Evolutionary conservation across 2,113 vertebrate species (phyloP).

Genomic region (Hylia prasina): DNA sequence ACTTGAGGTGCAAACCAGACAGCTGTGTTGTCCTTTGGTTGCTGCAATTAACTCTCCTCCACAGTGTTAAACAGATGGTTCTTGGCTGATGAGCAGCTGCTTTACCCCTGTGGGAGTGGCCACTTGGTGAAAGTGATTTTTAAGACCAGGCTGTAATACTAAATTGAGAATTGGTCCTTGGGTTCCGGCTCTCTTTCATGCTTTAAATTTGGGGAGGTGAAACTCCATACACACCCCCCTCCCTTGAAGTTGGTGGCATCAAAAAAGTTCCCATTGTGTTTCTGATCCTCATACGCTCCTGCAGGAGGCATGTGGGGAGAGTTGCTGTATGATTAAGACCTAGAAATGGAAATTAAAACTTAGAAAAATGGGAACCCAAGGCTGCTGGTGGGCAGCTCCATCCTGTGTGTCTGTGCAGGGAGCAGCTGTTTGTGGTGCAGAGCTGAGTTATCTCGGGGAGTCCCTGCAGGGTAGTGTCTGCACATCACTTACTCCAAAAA

Average conservation of each 20-base stretch:
- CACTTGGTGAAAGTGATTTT: background rate
- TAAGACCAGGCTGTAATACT: background rate
- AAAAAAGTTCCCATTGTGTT: background rate
- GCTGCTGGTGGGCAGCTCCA: background rate
- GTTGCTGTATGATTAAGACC: background rate
- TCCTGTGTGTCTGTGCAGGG: background rate
- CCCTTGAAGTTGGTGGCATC: background rate
- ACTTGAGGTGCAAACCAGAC: background rate
- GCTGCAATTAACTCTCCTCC: background rate
- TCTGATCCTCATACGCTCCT: background rate
- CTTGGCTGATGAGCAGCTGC: background rate
- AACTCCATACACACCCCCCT: background rate
- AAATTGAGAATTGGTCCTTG: background rate
- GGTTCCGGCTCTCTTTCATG: accelerated
- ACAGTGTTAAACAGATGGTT: background rate
- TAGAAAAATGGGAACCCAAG: background rate
- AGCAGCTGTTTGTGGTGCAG: background rate
- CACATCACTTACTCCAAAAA: background rate
- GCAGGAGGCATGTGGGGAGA: accelerated
- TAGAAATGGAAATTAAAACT: background rate
- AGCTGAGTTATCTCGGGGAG: background rate
- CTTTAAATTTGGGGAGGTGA: background rate
- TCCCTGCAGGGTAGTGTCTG: background rate
- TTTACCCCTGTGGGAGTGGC: background rate
- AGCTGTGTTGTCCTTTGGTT: background rate